phyloP scores from a whole-genome alignment of 2,888 invertebrate genomes.

The Drosophila algonquin region DNA sequence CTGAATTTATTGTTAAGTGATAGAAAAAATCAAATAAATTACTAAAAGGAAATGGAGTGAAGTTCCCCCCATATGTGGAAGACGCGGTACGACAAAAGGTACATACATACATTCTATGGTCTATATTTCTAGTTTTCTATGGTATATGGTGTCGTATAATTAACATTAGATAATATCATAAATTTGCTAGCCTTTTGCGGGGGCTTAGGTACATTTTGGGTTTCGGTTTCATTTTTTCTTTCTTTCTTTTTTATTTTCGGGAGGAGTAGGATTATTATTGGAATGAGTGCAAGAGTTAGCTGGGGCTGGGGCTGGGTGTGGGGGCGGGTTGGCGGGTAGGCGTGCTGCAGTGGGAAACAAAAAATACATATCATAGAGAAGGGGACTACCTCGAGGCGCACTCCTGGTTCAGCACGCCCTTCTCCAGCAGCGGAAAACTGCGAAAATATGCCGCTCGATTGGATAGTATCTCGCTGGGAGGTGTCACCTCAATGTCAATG shows the following conservation, averaged over 20 bases:
- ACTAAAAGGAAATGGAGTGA: slow-evolving; percentile 17
- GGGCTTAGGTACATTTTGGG: slow-evolving; percentile 27
- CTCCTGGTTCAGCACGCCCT: slow-evolving; percentile 89
- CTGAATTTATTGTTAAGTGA: slow-evolving; percentile 41
- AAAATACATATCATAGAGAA: slow-evolving; percentile 18
- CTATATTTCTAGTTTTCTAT: slow-evolving; percentile 11
- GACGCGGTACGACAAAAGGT: slow-evolving; percentile 7
- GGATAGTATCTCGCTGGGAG: slow-evolving; percentile 91
- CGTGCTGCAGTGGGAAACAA: slow-evolving; percentile 28
- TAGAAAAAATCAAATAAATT: slow-evolving; percentile 22
- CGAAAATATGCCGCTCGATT: slow-evolving; percentile 90
- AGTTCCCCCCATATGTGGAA: neutral
- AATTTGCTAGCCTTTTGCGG: slow-evolving; percentile 11
- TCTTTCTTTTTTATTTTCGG: no score
- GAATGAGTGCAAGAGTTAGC: slow-evolving; percentile 39
- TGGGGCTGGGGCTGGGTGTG: neutral
- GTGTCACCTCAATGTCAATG: slow-evolving; percentile 92
- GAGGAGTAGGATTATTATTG: slow-evolving; percentile 27
- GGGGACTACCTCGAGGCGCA: slow-evolving; percentile 87
- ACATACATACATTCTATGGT: slow-evolving; percentile 12
- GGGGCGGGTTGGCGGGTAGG: slow-evolving; percentile 13
- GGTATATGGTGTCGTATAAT: slow-evolving; percentile 22
- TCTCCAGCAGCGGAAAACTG: slow-evolving; percentile 94
- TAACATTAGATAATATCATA: slow-evolving; percentile 46
- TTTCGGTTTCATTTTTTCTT: neutral